Percentiles rank a stretch among this genome's conserved stretches.
These are phyloP conservation scores for Propithecus perrieri DNA, from an alignment of 2,797 vertebrate genomes.

Conservation along the genomic window DNA sequence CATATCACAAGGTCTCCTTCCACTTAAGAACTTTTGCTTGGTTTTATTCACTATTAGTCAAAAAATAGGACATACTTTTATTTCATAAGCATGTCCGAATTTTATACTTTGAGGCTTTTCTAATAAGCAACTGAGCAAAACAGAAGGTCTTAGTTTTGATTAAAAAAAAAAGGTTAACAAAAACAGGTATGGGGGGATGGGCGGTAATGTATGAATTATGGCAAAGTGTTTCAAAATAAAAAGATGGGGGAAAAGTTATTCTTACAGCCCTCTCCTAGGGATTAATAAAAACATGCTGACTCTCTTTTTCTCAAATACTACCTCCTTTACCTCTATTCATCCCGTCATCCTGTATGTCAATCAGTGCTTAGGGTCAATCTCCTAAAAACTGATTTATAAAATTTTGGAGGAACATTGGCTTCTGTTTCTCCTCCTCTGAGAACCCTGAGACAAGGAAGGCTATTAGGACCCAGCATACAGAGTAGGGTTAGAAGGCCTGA, in stretches of 20 bases:
- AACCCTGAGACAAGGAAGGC: background rate
- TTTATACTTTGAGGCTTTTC: background rate
- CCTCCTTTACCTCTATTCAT: background rate
- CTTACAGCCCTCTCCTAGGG: background rate
- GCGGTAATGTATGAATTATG: background rate
- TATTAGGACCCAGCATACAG: background rate
- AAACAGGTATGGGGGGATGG: background rate
- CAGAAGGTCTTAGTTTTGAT: background rate
- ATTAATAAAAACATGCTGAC: background rate
- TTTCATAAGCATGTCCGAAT: constrained; percentile 18
- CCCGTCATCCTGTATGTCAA: background rate
- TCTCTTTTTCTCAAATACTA: background rate
- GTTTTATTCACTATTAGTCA: background rate
- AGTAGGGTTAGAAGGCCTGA: background rate
- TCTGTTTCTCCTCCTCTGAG: background rate
- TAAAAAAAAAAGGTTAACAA: background rate
- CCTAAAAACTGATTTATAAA: background rate
- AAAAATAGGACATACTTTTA: background rate
- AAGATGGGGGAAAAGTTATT: background rate
- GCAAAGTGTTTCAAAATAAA: constrained; percentile 17
- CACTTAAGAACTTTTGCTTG: background rate
- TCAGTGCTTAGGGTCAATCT: background rate
- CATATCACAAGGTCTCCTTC: background rate
- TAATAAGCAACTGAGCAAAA: background rate
- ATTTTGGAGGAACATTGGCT: background rate